These are phyloP conservation scores for Spisula subtruncata DNA, from an alignment of 2,888 invertebrate species.

Conservation along the genomic window DNA sequence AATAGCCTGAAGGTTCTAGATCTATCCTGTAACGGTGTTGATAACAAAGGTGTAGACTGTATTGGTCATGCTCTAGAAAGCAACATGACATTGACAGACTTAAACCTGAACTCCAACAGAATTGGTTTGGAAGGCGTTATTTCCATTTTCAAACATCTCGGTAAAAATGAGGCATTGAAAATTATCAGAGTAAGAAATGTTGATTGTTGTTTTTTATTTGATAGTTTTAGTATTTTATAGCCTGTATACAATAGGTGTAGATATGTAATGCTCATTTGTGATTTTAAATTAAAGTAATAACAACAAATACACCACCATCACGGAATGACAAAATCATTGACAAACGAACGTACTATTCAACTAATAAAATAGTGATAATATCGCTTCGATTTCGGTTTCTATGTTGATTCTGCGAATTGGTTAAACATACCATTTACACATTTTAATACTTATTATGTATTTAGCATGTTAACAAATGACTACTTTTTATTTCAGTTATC, in stretches of 20 bases:
- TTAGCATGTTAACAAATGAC: not conserved
- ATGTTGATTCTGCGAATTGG: no score
- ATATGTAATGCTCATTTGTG: no score
- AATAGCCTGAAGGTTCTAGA: constrained; percentile 72
- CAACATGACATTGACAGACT: constrained; percentile 67
- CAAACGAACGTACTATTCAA: no score
- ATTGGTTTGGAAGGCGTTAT: constrained; percentile 71
- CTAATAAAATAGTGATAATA: no score
- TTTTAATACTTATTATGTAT: no score
- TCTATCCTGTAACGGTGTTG: constrained; percentile 78
- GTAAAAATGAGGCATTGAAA: constrained; percentile 72
- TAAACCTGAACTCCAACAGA: constrained; percentile 75
- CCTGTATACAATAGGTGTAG: no score
- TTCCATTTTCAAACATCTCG: constrained; percentile 66
- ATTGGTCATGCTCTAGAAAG: constrained; percentile 70
- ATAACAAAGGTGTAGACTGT: constrained; percentile 69
- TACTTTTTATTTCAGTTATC: constrained; percentile 71
- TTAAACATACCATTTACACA: no score
- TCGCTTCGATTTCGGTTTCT: no score
- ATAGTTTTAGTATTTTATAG: no score
- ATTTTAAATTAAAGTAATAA: no score
- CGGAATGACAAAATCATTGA: no score
- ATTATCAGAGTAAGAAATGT: constrained; percentile 67
- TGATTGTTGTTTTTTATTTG: not conserved
- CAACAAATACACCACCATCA: no score